Percentiles rank a stretch among this genome's conserved stretches.
Evolutionary conservation across 2,888 invertebrate species (phyloP).

Genomic region (Ichneumoninae sp.): DNA sequence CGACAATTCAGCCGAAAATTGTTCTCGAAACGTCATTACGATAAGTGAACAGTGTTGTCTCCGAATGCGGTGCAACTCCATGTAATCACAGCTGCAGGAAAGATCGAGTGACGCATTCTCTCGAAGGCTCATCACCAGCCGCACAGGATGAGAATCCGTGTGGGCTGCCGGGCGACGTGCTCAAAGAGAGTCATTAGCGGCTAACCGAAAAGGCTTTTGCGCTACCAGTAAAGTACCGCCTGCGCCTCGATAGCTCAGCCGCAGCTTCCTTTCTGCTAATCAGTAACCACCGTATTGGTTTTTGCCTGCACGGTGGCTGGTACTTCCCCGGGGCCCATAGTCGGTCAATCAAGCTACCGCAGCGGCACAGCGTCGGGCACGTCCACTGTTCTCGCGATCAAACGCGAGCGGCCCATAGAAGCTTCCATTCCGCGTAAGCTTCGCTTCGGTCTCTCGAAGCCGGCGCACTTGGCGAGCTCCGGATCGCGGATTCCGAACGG

Average conservation of each 20-base stretch:
- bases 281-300: conserved; percentile 37
- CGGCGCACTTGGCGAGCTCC: conserved; percentile 55
- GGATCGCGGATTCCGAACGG: conserved; percentile 21
- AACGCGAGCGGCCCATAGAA: conserved; percentile 43
- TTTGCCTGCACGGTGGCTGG: conserved; percentile 6
- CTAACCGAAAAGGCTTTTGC: conserved; percentile 61
- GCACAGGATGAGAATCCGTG: conserved; percentile 39
- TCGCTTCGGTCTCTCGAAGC: conserved; percentile 3
- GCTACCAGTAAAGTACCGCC: conserved; percentile 10
- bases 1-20: not conserved
- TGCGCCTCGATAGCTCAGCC: conserved; percentile 24
- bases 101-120: conserved; percentile 66
- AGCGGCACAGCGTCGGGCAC: not conserved
- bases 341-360: conserved; percentile 19
- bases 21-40: conserved; percentile 20
- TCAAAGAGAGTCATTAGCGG: conserved; percentile 65
- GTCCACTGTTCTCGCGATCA: conserved; percentile 49
- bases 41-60: not conserved
- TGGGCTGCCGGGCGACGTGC: conserved; percentile 31
- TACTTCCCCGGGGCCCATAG: not conserved
- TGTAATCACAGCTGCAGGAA: conserved; percentile 62
- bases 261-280: conserved; percentile 34
- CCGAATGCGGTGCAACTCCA: conserved; percentile 33
- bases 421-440: conserved; percentile 1
- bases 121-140: conserved; percentile 35